These are phyloP conservation scores for Mythimna vitellina DNA, from an alignment of 2,888 invertebrate genomes.

Conservation along the genomic window DNA sequence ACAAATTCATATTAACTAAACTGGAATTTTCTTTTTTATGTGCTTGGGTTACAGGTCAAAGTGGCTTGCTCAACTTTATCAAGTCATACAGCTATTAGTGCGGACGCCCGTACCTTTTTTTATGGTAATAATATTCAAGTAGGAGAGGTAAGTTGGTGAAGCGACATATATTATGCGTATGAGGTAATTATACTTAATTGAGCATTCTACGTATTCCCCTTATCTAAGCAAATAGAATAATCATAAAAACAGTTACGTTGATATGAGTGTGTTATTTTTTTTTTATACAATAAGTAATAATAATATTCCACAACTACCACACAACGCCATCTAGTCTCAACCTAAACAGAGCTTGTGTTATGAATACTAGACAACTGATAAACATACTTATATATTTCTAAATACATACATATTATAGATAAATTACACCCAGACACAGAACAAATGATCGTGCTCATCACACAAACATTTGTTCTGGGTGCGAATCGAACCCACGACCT, in stretches of 20 bases:
- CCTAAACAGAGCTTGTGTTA: too few species aligned
- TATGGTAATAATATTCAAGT: slow-evolving; percentile 68
- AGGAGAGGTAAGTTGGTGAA: slow-evolving; percentile 58
- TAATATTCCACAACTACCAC: too few species aligned
- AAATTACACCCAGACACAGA: too few species aligned
- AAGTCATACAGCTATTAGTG: slow-evolving; percentile 55
- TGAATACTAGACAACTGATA: too few species aligned
- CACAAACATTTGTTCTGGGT: too few species aligned
- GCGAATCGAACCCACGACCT: too few species aligned
- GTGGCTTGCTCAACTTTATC: slow-evolving; percentile 41
- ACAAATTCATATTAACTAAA: slow-evolving; percentile 42
- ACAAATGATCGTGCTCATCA: too few species aligned
- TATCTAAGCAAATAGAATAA: slow-evolving; percentile 35
- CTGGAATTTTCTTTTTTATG: slow-evolving; percentile 48
- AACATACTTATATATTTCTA: too few species aligned
- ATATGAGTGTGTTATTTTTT: slow-evolving; percentile 1
- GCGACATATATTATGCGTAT: slow-evolving; percentile 57
- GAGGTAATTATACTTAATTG: slow-evolving; percentile 57
- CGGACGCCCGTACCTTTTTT: slow-evolving; percentile 62
- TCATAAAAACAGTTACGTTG: slow-evolving; percentile 19
- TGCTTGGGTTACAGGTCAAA: slow-evolving; percentile 44
- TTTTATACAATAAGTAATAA: background rate
- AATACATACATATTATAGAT: too few species aligned
- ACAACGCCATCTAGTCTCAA: too few species aligned
- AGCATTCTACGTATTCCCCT: slow-evolving; percentile 21